Percentiles rank a stretch among this genome's conserved stretches.
Evolutionary conservation across 2,888 invertebrate species (phyloP).

Genomic region (Liodrosophila aerea): DNA sequence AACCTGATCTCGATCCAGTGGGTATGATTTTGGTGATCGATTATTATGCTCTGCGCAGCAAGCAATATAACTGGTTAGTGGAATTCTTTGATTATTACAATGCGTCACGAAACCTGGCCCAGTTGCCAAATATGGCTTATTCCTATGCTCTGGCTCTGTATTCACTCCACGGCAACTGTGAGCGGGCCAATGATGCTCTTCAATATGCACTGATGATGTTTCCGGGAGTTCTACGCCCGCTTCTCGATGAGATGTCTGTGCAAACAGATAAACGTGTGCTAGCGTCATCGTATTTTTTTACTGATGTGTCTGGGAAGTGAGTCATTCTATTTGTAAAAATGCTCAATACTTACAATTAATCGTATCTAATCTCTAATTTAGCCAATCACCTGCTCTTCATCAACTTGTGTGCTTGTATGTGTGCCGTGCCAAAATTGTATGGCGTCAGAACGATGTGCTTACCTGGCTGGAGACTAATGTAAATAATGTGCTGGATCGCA

Average conservation of each 20-base stretch:
- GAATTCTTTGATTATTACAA: constrained; percentile 86
- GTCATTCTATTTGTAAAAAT: constrained; percentile 7
- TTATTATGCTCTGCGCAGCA: constrained; percentile 90
- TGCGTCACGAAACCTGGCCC: constrained; percentile 86
- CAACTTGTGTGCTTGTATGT: constrained; percentile 89
- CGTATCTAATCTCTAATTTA: constrained; percentile 37
- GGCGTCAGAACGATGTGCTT: constrained; percentile 89
- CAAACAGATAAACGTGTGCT: constrained; percentile 87
- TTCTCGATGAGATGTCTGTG: constrained; percentile 90
- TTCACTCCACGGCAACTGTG: constrained; percentile 83
- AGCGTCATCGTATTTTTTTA: constrained; percentile 83
- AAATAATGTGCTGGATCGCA: constrained; percentile 85
- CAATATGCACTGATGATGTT: constrained; percentile 92
- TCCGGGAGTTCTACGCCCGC: constrained; percentile 88
- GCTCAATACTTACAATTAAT: not conserved
- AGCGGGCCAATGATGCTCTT: constrained; percentile 85
- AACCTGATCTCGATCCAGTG: constrained; percentile 89
- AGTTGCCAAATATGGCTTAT: constrained; percentile 94
- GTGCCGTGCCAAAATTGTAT: constrained; percentile 88
- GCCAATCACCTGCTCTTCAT: constrained; percentile 86
- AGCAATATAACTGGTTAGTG: constrained; percentile 88
- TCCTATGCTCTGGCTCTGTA: constrained; percentile 90
- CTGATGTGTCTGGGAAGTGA: constrained; percentile 78
- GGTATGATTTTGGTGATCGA: constrained; percentile 91
- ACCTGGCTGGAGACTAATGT: constrained; percentile 91